Evolutionary conservation across 2,888 invertebrate species (phyloP).

Genomic region (Dysmachus trigonus): DNA sequence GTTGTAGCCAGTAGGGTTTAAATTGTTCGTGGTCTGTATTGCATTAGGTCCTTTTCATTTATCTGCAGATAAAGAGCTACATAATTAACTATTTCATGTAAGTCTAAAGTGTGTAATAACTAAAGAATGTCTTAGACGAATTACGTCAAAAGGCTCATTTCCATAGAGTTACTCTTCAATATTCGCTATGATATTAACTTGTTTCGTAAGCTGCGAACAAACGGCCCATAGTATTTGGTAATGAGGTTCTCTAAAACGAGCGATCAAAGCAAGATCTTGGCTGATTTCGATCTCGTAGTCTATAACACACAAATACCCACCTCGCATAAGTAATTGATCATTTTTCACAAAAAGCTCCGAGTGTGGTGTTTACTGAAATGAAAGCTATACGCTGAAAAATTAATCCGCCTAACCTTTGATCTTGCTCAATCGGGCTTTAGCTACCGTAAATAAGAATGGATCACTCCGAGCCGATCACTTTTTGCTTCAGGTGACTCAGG

Average conservation of each 20-base stretch:
- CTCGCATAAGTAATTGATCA: background rate
- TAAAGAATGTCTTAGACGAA: background rate
- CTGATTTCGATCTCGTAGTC: background rate
- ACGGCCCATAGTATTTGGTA: background rate
- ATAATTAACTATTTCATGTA: background rate
- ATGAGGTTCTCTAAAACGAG: background rate
- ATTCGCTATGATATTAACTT: background rate
- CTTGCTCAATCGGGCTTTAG: background rate
- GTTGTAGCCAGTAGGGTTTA: no score
- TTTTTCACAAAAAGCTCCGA: background rate
- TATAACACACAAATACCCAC: background rate
- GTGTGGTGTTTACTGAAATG: background rate
- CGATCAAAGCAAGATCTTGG: background rate
- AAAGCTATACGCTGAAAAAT: background rate
- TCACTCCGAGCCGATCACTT: background rate
- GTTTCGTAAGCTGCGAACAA: background rate
- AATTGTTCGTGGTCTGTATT: no score
- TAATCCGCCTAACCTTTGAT: conserved; percentile 1
- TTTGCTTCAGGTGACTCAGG: background rate
- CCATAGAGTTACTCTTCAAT: background rate
- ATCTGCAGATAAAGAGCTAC: background rate
- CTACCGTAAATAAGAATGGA: background rate
- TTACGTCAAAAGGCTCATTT: background rate
- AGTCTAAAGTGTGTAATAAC: background rate
- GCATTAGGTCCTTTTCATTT: background rate